Percentiles rank a stretch among this genome's conserved stretches.
These are phyloP conservation scores for Anolis sagrei DNA, from an alignment of 2,113 vertebrate species.

Conservation along the genomic window DNA sequence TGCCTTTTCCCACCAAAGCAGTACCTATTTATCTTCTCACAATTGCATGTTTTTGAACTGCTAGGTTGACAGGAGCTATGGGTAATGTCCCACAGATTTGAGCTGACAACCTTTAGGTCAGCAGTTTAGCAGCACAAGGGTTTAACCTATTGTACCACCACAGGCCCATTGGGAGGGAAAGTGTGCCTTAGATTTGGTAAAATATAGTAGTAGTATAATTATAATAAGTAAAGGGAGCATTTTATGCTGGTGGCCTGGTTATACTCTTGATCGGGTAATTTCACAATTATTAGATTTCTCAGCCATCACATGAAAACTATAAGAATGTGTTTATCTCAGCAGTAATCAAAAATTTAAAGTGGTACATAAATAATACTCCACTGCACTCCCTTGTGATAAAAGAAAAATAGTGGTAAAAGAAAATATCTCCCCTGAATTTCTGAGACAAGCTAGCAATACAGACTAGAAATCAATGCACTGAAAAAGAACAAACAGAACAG, in stretches of 20 bases:
- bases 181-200: too few relatives aligned
- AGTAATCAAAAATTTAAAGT: not conserved
- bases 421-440: not conserved
- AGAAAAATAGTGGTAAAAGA: not conserved
- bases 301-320: not conserved
- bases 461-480: not conserved
- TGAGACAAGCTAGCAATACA: not conserved
- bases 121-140: too few relatives aligned
- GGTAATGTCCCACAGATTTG: too few relatives aligned
- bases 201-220: too few relatives aligned
- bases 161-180: too few relatives aligned
- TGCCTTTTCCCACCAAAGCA: too few relatives aligned
- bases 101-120: too few relatives aligned
- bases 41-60: too few relatives aligned
- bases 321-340: not conserved
- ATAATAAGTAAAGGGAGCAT: not conserved
- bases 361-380: not conserved
- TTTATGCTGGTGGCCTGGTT: not conserved
- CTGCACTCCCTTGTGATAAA: not conserved
- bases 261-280: accelerated
- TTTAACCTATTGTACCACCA: too few relatives aligned
- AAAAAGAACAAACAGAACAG: too few relatives aligned
- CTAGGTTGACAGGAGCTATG: too few relatives aligned
- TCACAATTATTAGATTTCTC: not conserved
- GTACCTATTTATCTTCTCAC: too few relatives aligned